These are phyloP conservation scores for Festucalex cinctus DNA, from an alignment of 2,113 vertebrate genomes.

Conservation along the genomic window DNA sequence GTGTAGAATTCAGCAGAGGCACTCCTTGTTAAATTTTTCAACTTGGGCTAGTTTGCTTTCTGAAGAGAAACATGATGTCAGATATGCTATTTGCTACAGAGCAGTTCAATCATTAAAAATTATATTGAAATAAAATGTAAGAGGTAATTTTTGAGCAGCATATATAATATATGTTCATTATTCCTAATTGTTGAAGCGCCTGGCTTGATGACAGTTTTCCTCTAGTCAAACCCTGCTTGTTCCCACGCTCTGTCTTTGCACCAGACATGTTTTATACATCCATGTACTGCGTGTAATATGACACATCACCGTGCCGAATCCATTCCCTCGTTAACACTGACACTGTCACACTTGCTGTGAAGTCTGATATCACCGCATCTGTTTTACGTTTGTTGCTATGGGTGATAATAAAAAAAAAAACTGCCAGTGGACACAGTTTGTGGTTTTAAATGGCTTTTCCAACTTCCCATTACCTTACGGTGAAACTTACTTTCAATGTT, in stretches of 20 bases:
- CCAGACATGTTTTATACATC: conserved; percentile 2
- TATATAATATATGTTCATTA: too few relatives aligned
- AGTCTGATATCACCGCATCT: conserved; percentile 30
- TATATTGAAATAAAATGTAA: neutral
- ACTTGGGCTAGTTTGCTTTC: neutral
- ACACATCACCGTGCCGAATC: conserved; percentile 23
- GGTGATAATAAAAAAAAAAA: conserved; percentile 28
- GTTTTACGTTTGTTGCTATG: conserved; percentile 34
- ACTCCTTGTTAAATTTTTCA: neutral
- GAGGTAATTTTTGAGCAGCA: too few relatives aligned
- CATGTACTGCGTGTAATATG: neutral
- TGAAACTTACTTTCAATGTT: conserved; percentile 4
- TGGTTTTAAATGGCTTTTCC: conserved; percentile 7
- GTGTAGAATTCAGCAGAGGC: too few relatives aligned
- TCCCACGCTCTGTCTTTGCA: neutral
- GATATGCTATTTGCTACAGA: neutral
- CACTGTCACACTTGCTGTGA: conserved; percentile 19
- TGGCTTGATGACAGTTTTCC: too few relatives aligned
- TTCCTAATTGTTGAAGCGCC: too few relatives aligned
- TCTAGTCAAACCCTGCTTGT: neutral
- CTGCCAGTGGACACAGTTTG: neutral
- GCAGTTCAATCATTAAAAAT: neutral
- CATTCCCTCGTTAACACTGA: conserved; percentile 37
- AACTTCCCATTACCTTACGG: neutral
- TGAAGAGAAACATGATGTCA: neutral